phyloP scores from a whole-genome alignment of 2,113 vertebrate genomes.

The Callorhinus ursinus region DNA sequence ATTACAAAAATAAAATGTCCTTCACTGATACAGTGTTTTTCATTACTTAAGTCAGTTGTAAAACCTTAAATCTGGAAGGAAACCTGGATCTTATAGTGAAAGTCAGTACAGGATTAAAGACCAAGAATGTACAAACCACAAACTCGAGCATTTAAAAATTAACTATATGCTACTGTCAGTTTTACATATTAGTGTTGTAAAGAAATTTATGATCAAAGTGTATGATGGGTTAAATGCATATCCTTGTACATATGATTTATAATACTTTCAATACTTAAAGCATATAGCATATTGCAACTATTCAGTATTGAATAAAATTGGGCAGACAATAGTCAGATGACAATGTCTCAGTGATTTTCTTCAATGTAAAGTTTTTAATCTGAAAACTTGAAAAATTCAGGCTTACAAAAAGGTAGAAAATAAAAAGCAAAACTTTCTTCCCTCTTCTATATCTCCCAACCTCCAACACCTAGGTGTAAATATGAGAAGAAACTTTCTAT shows the following conservation, averaged over 20 bases:
- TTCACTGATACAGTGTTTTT: not conserved
- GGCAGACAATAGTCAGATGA: not conserved
- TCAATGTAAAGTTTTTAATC: not conserved
- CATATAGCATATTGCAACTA: not conserved
- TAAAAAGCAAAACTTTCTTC: not conserved
- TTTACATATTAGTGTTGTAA: not conserved
- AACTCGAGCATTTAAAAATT: not conserved
- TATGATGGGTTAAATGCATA: not conserved
- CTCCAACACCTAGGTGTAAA: not conserved
- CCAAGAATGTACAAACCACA: not conserved
- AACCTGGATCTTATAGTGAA: not conserved
- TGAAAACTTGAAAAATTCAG: not conserved
- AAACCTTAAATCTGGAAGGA: not conserved
- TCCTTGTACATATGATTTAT: not conserved
- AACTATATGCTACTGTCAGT: not conserved
- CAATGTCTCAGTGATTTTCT: not conserved
- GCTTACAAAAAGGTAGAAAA: not conserved
- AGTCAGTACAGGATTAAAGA: not conserved
- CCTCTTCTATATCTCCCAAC: not conserved
- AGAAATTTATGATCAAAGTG: not conserved
- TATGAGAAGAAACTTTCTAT: not conserved
- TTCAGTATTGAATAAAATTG: not conserved
- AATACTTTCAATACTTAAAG: not conserved
- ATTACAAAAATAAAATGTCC: not conserved
- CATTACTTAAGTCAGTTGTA: not conserved